Percentiles rank a stretch among this genome's conserved stretches.
These are phyloP conservation scores for Phortica okadai DNA, from an alignment of 2,888 invertebrate genomes.

Conservation along the genomic window DNA sequence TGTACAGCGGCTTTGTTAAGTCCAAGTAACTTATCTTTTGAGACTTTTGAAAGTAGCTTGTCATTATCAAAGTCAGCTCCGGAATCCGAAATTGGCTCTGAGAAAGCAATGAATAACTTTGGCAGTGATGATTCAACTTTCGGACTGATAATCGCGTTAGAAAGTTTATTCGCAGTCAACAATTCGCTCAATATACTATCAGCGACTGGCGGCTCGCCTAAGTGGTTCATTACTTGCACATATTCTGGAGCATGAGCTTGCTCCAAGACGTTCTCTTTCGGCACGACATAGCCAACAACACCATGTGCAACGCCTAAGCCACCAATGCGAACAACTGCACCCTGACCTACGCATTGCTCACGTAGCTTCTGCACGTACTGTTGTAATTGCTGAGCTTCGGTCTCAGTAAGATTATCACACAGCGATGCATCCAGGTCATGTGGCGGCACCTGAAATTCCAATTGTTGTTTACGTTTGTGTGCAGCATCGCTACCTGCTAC, in stretches of 20 bases:
- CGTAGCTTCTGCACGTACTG: conserved; percentile 81
- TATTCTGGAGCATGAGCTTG: conserved; percentile 40
- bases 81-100: conserved; percentile 64
- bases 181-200: conserved; percentile 64
- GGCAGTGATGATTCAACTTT: conserved; percentile 52
- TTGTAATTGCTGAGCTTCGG: conserved; percentile 78
- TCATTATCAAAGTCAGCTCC: conserved; percentile 57
- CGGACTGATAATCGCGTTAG: conserved; percentile 56
- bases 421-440: conserved; percentile 84
- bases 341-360: conserved; percentile 85
- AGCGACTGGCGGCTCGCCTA: conserved; percentile 57
- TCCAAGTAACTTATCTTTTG: conserved; percentile 77
- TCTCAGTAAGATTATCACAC: conserved; percentile 76
- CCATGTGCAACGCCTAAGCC: conserved; percentile 63
- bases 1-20: conserved; percentile 79
- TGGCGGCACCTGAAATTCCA: conserved; percentile 90
- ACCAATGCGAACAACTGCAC: conserved; percentile 82
- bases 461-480: conserved; percentile 85
- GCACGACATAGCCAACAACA: conserved; percentile 72
- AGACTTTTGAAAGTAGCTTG: conserved; percentile 50
- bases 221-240: conserved; percentile 49
- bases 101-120: conserved; percentile 70
- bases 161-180: conserved; percentile 64
- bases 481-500: conserved; percentile 89
- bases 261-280: background rate